Evolutionary conservation across 2,797 vertebrate genomes (phyloP).

Genomic region (Sebastes alutus): DNA sequence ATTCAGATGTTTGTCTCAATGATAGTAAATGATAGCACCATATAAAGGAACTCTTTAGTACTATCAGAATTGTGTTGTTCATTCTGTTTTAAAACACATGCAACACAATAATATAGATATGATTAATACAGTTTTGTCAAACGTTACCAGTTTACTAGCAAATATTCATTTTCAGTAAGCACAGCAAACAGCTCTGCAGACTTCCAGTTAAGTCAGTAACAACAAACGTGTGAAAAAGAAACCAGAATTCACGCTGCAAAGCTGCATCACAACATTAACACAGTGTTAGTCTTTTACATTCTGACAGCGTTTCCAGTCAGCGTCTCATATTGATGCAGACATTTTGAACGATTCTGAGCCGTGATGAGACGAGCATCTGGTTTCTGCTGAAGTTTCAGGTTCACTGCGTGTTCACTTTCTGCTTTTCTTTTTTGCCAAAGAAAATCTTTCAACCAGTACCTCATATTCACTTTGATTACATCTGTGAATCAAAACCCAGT

Average conservation of each 20-base stretch:
- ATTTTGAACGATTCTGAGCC: neutral
- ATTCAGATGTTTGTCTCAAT: neutral
- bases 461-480: slow-evolving; percentile 38
- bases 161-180: neutral
- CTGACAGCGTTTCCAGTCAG: neutral
- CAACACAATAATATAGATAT: neutral
- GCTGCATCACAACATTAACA: neutral
- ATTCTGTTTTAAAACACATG: neutral
- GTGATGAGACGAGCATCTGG: slow-evolving; percentile 42
- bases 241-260: neutral
- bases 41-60: too few species aligned
- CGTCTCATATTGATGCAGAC: neutral
- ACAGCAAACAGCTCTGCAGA: neutral
- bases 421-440: slow-evolving; percentile 23
- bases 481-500: slow-evolving; percentile 24
- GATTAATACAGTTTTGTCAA: neutral
- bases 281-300: neutral
- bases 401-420: slow-evolving; percentile 9
- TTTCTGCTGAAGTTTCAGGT: slow-evolving; percentile 34
- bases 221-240: neutral
- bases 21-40: too few species aligned
- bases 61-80: too few species aligned
- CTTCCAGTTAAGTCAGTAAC: neutral
- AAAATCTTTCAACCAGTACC: slow-evolving; percentile 31
- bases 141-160: neutral